phyloP scores from a whole-genome alignment of 2,888 invertebrate species.

The Geophilus truncorum region DNA sequence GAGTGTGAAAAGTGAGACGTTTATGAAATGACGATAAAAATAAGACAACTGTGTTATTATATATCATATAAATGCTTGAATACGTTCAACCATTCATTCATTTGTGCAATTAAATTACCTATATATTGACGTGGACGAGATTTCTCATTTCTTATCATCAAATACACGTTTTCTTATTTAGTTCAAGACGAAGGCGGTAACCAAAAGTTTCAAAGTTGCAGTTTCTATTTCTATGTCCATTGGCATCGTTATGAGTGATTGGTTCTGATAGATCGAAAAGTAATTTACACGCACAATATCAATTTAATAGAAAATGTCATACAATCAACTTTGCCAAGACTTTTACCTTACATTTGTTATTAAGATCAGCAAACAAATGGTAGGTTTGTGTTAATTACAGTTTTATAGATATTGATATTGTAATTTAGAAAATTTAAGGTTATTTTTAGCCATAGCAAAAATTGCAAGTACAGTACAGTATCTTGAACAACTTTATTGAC shows the following conservation, averaged over 20 bases:
- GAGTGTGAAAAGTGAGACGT: not conserved
- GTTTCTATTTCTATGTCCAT: too few species aligned
- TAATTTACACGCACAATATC: not conserved
- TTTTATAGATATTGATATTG: too few species aligned
- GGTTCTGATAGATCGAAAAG: not conserved
- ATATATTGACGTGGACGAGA: not conserved
- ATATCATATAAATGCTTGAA: not conserved
- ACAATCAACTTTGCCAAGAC: too few species aligned
- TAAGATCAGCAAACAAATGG: too few species aligned
- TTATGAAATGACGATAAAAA: not conserved
- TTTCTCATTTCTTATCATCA: not conserved
- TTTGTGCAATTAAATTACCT: slow-evolving; percentile 11
- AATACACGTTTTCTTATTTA: not conserved
- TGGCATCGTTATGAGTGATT: too few species aligned
- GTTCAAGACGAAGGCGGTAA: not conserved
- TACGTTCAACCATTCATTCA: not conserved
- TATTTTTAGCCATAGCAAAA: too few species aligned
- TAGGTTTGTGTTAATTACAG: too few species aligned
- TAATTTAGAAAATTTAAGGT: too few species aligned
- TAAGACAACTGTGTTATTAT: not conserved
- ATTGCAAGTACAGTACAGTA: too few species aligned
- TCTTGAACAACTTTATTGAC: too few species aligned
- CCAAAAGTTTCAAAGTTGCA: too few species aligned
- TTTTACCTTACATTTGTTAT: too few species aligned
- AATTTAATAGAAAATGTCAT: not conserved